Percentiles rank a stretch among this genome's conserved stretches.
These are phyloP conservation scores for Pipistrellus kuhlii DNA, from an alignment of 2,797 vertebrate species.

Conservation along the genomic window DNA sequence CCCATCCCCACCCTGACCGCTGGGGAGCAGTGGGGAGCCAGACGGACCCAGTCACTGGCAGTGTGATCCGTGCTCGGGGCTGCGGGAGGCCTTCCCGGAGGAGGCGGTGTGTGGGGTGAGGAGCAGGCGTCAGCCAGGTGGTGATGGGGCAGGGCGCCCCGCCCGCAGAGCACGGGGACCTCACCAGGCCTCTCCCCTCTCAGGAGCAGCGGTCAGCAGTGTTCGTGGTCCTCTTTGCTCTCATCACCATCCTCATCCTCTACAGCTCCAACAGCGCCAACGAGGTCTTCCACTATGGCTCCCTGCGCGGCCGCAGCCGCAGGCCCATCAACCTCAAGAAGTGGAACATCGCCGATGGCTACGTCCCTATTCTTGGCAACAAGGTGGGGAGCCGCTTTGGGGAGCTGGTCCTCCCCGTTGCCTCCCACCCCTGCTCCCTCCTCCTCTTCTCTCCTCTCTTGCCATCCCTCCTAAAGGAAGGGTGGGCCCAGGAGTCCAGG, in stretches of 20 bases:
- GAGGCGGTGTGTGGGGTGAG: not conserved
- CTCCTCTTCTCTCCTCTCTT: not conserved
- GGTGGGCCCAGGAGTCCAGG: not conserved
- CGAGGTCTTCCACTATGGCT: conserved; percentile 87
- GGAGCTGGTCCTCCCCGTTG: not conserved
- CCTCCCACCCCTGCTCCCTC: not conserved
- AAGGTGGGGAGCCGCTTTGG: conserved; percentile 87
- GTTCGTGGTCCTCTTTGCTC: conserved; percentile 92
- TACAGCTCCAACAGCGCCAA: conserved; percentile 93
- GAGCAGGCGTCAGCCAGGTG: not conserved
- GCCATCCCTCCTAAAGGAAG: not conserved
- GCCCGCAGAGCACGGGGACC: not conserved
- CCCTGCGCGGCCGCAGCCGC: conserved; percentile 83
- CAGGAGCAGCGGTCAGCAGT: conserved; percentile 93
- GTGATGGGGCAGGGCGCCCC: not conserved
- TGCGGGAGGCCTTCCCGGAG: not conserved
- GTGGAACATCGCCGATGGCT: conserved; percentile 92
- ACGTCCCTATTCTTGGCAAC: conserved; percentile 92
- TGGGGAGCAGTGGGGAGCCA: not conserved
- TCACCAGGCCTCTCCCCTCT: not conserved
- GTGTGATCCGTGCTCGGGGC: not conserved
- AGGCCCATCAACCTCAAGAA: conserved; percentile 91
- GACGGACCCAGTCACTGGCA: not conserved
- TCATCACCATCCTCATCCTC: conserved; percentile 96
- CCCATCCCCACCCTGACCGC: not conserved